A percentile compares a stretch with the other conserved stretches of the same genome.
These are phyloP conservation scores for Drosophila macrothrix DNA, from an alignment of 2,888 invertebrate genomes.

Conservation along the genomic window DNA sequence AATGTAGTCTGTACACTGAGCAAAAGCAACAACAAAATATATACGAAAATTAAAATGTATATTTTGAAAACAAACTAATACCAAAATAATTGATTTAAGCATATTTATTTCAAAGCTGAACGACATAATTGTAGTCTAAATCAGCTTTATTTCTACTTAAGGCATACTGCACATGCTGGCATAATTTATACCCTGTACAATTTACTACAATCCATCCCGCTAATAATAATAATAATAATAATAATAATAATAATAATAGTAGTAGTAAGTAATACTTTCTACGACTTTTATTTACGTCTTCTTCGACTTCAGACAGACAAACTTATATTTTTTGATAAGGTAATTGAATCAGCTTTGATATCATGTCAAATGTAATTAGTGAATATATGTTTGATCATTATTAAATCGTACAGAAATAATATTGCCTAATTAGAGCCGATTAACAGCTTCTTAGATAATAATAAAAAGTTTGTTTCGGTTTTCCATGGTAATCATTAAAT, in stretches of 20 bases:
- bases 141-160: neutral
- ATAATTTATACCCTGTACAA: neutral
- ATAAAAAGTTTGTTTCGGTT: neutral
- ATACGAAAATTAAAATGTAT: neutral
- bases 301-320: neutral
- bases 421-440: neutral
- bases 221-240: neutral
- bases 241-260: neutral
- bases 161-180: no score
- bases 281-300: neutral
- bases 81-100: neutral
- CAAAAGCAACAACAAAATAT: neutral
- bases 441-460: neutral
- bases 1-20: neutral
- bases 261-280: neutral
- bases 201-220: neutral
- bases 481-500: neutral
- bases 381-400: neutral
- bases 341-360: no score
- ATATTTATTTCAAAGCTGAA: neutral
- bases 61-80: neutral
- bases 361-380: no score
- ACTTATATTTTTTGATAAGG: neutral
- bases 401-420: neutral
- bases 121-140: neutral